phyloP scores from a whole-genome alignment of 2,797 vertebrate genomes.

The Hirundo rustica region DNA sequence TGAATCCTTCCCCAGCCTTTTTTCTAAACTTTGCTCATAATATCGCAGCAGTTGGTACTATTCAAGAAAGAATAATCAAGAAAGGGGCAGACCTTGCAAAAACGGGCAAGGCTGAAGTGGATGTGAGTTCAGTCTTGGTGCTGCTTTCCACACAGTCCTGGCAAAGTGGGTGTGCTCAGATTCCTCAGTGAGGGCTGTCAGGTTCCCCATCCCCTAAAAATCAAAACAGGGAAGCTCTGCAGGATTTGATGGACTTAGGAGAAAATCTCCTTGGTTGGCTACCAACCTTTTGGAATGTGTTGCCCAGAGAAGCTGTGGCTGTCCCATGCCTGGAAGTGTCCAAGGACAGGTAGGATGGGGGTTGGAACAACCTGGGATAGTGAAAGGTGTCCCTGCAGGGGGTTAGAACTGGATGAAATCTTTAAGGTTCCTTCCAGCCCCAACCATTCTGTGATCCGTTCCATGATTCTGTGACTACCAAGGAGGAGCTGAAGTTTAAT shows the following conservation, averaged over 20 bases:
- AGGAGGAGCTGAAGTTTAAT: slow-evolving; percentile 12
- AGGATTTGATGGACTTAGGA: neutral
- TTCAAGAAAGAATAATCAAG: neutral
- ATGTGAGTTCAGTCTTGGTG: neutral
- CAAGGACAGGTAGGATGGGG: neutral
- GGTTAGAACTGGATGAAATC: neutral
- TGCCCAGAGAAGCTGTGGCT: neutral
- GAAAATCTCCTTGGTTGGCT: neutral
- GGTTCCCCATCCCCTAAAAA: neutral
- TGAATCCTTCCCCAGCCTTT: neutral
- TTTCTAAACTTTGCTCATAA: neutral
- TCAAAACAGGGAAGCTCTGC: neutral
- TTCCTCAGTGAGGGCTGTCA: neutral
- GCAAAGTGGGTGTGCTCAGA: neutral
- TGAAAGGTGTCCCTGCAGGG: neutral
- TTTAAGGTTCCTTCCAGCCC: neutral
- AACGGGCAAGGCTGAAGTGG: neutral
- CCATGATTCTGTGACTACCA: neutral
- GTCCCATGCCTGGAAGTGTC: neutral
- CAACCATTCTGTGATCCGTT: neutral
- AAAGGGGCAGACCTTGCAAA: neutral
- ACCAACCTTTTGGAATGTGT: neutral
- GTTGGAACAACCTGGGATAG: neutral
- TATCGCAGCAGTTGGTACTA: neutral
- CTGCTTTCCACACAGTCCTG: neutral